Conservation (phyloP, 2,797 vertebrate species). For the Anguilla obscura region DNA sequence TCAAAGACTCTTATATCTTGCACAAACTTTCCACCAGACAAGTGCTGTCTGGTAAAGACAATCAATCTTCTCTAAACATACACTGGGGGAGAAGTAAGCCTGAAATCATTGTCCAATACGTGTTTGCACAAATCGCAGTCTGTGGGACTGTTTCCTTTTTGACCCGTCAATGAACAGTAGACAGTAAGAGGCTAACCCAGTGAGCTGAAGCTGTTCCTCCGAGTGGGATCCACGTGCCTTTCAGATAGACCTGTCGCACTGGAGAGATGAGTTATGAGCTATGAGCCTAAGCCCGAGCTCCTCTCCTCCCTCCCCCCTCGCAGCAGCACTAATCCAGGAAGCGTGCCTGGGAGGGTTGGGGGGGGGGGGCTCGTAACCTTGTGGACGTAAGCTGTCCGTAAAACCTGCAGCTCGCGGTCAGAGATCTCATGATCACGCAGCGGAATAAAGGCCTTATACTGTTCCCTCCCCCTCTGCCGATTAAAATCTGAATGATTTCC, state of each 20-base stretch:
- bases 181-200: too few species aligned
- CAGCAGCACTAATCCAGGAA: background rate
- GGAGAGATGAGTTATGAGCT: background rate
- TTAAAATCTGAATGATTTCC: conserved; percentile 24
- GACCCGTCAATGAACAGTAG: too few species aligned
- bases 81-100: too few species aligned
- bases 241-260: background rate
- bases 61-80: too few species aligned
- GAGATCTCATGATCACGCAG: background rate
- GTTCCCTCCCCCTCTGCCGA: conserved; percentile 25
- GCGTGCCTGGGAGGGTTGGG: background rate
- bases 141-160: too few species aligned
- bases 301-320: background rate
- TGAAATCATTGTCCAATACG: too few species aligned
- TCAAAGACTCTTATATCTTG: too few species aligned
- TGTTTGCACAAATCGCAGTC: too few species aligned
- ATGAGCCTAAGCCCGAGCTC: background rate
- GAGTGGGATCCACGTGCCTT: background rate
- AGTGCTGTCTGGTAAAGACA: too few species aligned
- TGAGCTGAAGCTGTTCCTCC: background rate
- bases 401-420: background rate
- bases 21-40: too few species aligned
- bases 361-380: background rate
- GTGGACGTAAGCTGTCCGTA: background rate
- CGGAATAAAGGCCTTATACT: background rate